phyloP scores from a whole-genome alignment of 2,888 invertebrate genomes.

The Lycophotia porphyrea region DNA sequence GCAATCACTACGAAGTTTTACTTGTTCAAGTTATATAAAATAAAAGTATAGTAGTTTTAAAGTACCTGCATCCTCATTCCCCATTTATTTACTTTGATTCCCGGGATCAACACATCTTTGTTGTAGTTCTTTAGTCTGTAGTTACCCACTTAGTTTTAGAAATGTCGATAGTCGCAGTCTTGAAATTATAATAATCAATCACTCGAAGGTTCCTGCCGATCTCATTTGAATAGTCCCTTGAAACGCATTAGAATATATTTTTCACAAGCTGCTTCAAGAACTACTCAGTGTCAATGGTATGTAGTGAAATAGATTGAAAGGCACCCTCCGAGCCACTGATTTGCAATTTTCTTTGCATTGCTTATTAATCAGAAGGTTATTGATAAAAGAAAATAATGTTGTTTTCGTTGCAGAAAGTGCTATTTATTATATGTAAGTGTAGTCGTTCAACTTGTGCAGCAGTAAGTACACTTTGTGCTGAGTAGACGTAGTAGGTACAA shows the following conservation, averaged over 20 bases:
- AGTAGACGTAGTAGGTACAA: background rate
- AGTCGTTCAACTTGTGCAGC: background rate
- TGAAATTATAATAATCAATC: slow-evolving; percentile 31
- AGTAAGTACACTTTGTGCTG: background rate
- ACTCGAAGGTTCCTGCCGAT: background rate
- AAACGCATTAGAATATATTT: slow-evolving; percentile 30
- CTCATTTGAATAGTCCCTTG: slow-evolving; percentile 11
- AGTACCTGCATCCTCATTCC: background rate
- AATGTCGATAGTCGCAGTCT: slow-evolving; percentile 3
- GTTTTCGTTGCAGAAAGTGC: background rate
- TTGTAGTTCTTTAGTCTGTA: background rate
- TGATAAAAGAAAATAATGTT: slow-evolving; percentile 4
- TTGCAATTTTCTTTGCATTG: slow-evolving; percentile 5
- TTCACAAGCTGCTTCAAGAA: slow-evolving; percentile 11
- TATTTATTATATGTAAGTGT: background rate
- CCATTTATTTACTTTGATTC: background rate
- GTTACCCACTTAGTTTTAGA: background rate
- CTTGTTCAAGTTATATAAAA: background rate
- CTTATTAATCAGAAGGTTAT: slow-evolving; percentile 18
- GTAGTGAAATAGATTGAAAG: slow-evolving; percentile 22
- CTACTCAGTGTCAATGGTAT: slow-evolving; percentile 30
- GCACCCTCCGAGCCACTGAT: background rate
- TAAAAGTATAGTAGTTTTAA: slow-evolving; percentile 7
- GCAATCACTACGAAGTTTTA: slow-evolving; percentile 25
- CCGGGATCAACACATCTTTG: background rate